Evolutionary conservation across 2,797 vertebrate genomes (phyloP).

Genomic region (Mico argentatus): DNA sequence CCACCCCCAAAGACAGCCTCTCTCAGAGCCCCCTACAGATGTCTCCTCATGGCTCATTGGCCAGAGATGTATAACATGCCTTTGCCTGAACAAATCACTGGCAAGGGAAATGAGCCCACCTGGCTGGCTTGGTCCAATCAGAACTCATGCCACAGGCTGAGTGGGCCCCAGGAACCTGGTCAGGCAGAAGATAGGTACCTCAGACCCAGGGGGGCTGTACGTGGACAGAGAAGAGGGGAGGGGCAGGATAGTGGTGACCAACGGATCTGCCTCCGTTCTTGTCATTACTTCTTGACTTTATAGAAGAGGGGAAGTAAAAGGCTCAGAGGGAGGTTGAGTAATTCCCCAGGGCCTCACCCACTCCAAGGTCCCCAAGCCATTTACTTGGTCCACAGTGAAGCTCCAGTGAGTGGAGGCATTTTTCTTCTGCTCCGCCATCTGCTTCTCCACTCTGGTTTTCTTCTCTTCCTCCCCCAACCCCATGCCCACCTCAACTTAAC

Average conservation of each 20-base stretch:
- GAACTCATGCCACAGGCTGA: not conserved
- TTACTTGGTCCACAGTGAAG: not conserved
- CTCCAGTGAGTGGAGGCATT: not conserved
- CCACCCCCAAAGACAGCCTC: not conserved
- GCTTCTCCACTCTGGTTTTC: not conserved
- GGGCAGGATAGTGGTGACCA: not conserved
- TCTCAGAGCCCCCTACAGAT: not conserved
- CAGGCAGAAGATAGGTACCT: not conserved
- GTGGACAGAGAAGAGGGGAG: not conserved
- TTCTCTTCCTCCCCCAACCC: not conserved
- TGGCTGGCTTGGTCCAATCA: not conserved
- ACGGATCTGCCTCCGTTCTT: not conserved
- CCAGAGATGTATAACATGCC: not conserved
- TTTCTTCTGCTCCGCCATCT: not conserved
- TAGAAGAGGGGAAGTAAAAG: not conserved
- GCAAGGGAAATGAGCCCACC: not conserved
- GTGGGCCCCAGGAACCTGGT: not conserved
- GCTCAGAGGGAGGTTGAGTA: not conserved
- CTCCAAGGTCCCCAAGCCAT: not conserved
- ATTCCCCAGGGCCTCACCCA: not conserved
- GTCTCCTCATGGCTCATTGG: not conserved
- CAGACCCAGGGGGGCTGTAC: not conserved
- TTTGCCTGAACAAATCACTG: conserved; percentile 13
- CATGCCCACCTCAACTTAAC: not conserved
- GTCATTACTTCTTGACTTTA: not conserved